Evolutionary conservation across 2,113 vertebrate genomes (phyloP).

Genomic region (Menidia beryllina): DNA sequence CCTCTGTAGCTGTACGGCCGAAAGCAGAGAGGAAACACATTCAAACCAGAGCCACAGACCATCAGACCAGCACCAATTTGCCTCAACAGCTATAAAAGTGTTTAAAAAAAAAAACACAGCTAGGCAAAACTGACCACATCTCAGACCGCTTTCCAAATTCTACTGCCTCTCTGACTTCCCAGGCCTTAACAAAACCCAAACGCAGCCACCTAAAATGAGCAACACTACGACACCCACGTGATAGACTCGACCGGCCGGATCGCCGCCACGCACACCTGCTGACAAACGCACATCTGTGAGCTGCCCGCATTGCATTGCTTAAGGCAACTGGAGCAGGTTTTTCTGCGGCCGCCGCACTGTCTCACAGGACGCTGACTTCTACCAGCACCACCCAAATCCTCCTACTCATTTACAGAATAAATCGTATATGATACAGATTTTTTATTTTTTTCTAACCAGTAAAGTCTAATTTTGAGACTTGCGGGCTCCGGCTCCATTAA

Average conservation of each 20-base stretch:
- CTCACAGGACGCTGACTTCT: slow-evolving; percentile 4
- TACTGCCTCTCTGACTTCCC: not conserved
- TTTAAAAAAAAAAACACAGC: slow-evolving; percentile 27
- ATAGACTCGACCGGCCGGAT: too few relatives aligned
- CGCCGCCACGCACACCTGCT: slow-evolving; percentile 5
- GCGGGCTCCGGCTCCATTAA: too few relatives aligned
- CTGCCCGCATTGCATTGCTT: slow-evolving; percentile 55
- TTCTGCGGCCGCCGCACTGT: slow-evolving; percentile 48
- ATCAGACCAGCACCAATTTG: too few relatives aligned
- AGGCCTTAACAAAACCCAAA: not conserved
- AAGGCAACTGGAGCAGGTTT: slow-evolving; percentile 77
- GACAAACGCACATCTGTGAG: slow-evolving; percentile 27
- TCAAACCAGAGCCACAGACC: too few relatives aligned
- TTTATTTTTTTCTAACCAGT: too few relatives aligned
- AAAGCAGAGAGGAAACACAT: slow-evolving; percentile 37
- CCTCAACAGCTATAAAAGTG: not conserved
- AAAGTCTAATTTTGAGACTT: too few relatives aligned
- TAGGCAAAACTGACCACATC: slow-evolving; percentile 4
- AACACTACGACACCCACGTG: not conserved
- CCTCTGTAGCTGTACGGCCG: slow-evolving; percentile 21
- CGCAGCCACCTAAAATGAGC: not conserved
- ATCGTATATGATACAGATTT: too few relatives aligned
- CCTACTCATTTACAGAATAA: not conserved
- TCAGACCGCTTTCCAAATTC: not conserved
- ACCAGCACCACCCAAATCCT: not conserved